Conservation (phyloP, 2,888 invertebrate genomes). For the Netelia inedita region DNA sequence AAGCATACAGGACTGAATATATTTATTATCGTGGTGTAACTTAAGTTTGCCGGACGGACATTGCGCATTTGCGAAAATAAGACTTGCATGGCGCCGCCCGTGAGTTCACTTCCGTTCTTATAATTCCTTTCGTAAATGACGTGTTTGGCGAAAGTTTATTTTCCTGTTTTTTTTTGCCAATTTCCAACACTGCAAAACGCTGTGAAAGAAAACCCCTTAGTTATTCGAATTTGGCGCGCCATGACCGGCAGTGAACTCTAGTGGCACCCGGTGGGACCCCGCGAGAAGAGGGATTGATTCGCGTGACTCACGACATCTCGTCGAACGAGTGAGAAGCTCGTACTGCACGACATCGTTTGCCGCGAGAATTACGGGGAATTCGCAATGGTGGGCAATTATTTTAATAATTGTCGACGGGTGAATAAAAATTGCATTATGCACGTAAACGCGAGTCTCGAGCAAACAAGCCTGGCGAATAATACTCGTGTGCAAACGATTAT, state of each 20-base stretch:
- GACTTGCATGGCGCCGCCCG: neutral
- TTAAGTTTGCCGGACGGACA: conserved; percentile 52
- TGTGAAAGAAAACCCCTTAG: neutral
- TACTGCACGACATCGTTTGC: neutral
- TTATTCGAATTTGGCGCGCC: neutral
- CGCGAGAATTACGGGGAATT: conserved; percentile 5
- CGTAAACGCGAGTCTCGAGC: neutral
- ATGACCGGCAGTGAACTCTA: neutral
- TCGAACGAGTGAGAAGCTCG: neutral
- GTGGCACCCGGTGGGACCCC: conserved; percentile 2
- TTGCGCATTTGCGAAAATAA: conserved; percentile 14
- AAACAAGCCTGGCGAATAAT: neutral
- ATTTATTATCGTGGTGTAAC: conserved; percentile 73
- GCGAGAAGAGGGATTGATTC: conserved; percentile 18
- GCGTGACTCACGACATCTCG: conserved; percentile 30
- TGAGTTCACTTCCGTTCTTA: neutral
- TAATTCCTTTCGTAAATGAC: conserved; percentile 29
- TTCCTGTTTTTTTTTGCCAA: neutral
- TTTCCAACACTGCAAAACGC: neutral
- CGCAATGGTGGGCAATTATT: conserved; percentile 24
- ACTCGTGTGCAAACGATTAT: too few species aligned
- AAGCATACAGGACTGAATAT: conserved; percentile 74
- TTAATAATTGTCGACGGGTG: neutral
- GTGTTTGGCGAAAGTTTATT: neutral
- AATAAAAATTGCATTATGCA: neutral